Conservation (phyloP, 2,888 invertebrate genomes). For the Drosophila suboccidentalis region DNA sequence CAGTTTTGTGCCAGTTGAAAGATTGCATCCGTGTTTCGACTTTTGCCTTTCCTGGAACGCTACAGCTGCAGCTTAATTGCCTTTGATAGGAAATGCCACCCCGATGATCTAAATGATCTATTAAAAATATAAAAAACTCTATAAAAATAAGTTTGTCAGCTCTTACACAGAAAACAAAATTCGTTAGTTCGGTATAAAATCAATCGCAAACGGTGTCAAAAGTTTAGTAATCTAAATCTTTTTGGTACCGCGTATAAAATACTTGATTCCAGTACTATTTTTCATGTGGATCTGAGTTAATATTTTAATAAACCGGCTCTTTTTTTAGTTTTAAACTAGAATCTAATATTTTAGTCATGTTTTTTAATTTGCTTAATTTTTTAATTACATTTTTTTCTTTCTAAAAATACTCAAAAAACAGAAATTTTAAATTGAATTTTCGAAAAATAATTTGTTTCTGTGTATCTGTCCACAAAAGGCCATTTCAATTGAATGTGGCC, state of each 20-base stretch:
- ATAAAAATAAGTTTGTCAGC: conserved; percentile 6
- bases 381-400: too few relatives aligned
- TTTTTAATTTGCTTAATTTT: too few relatives aligned
- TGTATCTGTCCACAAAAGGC: conserved; percentile 47
- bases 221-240: too few relatives aligned
- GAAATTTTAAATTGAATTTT: neutral
- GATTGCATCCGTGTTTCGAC: conserved; percentile 63
- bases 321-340: neutral
- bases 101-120: neutral
- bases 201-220: too few relatives aligned
- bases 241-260: too few relatives aligned
- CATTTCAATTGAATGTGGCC: conserved; percentile 54
- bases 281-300: neutral
- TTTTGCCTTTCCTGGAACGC: conserved; percentile 53
- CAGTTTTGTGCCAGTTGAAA: conserved; percentile 33
- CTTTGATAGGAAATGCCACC: conserved; percentile 32
- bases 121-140: neutral
- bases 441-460: neutral
- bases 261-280: neutral
- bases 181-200: neutral
- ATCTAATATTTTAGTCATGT: neutral
- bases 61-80: conserved; percentile 37
- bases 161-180: conserved; percentile 1
- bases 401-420: too few relatives aligned
- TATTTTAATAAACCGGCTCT: neutral